Conservation (phyloP, 1,140 invertebrate genomes). For the Batillaria attramentaria region DNA sequence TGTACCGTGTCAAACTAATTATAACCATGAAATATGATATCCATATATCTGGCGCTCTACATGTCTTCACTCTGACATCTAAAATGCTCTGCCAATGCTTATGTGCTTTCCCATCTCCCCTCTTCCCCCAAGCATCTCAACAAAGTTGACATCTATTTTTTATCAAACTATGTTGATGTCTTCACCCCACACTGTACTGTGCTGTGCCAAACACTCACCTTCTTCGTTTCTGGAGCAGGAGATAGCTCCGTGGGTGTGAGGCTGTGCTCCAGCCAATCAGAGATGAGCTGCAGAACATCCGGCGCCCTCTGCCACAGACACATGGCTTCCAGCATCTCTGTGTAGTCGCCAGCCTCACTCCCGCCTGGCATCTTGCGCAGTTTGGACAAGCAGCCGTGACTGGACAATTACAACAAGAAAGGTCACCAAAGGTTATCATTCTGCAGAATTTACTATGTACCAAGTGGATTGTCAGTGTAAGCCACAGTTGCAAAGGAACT, state of each 20-base stretch:
- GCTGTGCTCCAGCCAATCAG: slow-evolving; percentile 51
- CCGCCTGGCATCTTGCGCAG: slow-evolving; percentile 45
- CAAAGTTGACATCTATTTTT: background rate
- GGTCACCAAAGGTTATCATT: background rate
- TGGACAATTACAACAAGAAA: slow-evolving; percentile 24
- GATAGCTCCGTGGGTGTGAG: background rate
- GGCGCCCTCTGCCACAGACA: slow-evolving; percentile 57
- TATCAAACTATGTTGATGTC: too few relatives aligned
- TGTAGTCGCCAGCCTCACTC: slow-evolving; percentile 37
- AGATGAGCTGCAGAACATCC: slow-evolving; percentile 52
- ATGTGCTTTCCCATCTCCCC: too few relatives aligned
- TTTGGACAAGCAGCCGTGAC: slow-evolving; percentile 50
- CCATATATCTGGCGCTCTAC: too few relatives aligned
- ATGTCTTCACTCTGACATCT: too few relatives aligned
- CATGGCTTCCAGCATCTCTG: slow-evolving; percentile 50
- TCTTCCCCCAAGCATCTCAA: background rate
- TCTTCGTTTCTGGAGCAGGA: background rate
- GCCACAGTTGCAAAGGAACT: too few relatives aligned
- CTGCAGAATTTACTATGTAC: background rate
- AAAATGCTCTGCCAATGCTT: too few relatives aligned
- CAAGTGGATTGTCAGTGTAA: too few relatives aligned
- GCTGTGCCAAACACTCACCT: background rate
- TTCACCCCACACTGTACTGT: too few relatives aligned
- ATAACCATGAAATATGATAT: too few relatives aligned
- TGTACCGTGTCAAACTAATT: too few relatives aligned